Conservation (phyloP, 2,113 vertebrate genomes). For the Zosterops japonicus region DNA sequence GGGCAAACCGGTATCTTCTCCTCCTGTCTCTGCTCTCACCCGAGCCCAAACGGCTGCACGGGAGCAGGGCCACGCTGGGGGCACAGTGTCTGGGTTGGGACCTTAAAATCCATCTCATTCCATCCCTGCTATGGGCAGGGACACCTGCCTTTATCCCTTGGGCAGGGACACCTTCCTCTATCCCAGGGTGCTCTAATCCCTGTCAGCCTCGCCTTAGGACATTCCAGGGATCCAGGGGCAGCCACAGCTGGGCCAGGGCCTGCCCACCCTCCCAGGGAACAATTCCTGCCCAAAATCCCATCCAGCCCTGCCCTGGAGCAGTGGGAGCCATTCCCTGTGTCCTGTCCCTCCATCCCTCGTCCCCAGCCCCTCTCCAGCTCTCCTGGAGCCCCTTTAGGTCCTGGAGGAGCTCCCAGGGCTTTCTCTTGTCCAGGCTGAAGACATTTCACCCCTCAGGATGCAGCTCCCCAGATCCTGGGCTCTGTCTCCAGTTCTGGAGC, state of each 20-base stretch:
- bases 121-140: not conserved
- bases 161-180: fast-evolving
- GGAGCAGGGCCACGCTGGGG: fast-evolving
- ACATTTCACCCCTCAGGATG: not conserved
- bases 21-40: not conserved
- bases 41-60: fast-evolving
- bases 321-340: not conserved
- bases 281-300: fast-evolving
- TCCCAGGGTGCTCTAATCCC: fast-evolving
- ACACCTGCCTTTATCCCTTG: fast-evolving
- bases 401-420: not conserved
- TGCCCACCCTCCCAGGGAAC: fast-evolving
- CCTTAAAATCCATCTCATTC: not conserved
- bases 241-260: not conserved
- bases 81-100: fast-evolving
- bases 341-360: not conserved
- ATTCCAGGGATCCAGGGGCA: not conserved
- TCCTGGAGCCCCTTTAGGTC: not conserved
- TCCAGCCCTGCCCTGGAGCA: fast-evolving
- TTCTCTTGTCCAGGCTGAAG: not conserved
- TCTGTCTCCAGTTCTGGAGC: not conserved
- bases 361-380: not conserved
- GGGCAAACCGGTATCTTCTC: not conserved
- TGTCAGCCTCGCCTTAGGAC: fast-evolving
- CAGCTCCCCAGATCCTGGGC: not conserved